Conservation (phyloP, 2,113 vertebrate species). For the Piprites chloris region DNA sequence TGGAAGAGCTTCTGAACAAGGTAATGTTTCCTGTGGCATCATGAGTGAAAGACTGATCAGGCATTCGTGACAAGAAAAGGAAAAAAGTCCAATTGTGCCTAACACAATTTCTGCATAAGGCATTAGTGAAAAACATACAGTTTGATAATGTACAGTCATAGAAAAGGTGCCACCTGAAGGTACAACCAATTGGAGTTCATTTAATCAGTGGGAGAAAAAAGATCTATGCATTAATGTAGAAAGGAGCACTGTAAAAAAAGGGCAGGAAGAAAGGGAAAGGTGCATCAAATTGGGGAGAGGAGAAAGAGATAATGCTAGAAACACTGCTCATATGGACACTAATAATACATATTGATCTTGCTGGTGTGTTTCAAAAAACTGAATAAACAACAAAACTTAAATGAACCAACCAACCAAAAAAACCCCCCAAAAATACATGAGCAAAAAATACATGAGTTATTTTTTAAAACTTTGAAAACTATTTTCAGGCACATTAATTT, state of each 20-base stretch:
- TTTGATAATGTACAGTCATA: neutral
- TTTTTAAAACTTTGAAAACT: neutral
- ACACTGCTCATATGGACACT: neutral
- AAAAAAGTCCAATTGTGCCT: neutral
- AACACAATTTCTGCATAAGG: neutral
- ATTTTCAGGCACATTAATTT: neutral
- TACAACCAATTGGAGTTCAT: neutral
- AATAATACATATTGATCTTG: neutral
- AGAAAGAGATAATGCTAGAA: neutral
- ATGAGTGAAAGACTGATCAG: neutral
- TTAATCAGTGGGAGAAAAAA: neutral
- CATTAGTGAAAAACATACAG: neutral
- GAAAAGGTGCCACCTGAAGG: neutral
- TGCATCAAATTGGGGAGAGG: too few relatives aligned
- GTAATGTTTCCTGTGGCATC: neutral
- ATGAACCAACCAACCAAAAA: neutral
- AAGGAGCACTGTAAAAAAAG: neutral
- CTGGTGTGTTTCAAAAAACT: neutral
- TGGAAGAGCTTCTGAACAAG: neutral
- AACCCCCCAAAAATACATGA: too few relatives aligned
- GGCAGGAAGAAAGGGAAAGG: neutral
- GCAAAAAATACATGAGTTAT: neutral
- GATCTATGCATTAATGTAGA: neutral
- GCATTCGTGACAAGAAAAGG: neutral
- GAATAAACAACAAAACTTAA: neutral